Percentiles rank a stretch among this genome's conserved stretches.
phyloP scores from a whole-genome alignment of 2,113 vertebrate species.

The Lipophrys pholis region DNA sequence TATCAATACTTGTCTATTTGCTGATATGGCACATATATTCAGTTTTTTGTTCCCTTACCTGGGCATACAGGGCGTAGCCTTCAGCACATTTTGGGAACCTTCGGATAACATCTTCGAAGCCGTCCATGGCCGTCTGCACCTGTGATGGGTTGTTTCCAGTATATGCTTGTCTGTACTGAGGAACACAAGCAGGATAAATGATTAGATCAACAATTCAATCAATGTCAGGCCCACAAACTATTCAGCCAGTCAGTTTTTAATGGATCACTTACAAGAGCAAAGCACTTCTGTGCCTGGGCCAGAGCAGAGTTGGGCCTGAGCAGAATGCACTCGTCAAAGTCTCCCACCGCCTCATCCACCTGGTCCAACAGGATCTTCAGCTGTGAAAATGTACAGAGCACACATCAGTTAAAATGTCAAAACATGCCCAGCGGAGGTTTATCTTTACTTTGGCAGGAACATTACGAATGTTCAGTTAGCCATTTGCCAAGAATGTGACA shows the following conservation, averaged over 20 bases:
- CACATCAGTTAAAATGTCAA: not conserved
- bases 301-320: conserved; percentile 96
- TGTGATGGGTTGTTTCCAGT: conserved; percentile 95
- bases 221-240: too few relatives aligned
- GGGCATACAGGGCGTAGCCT: conserved; percentile 97
- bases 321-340: conserved; percentile 97
- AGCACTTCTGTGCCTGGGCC: conserved; percentile 98
- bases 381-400: conserved; percentile 71
- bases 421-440: not conserved
- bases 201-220: too few relatives aligned
- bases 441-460: too few relatives aligned
- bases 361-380: conserved; percentile 98
- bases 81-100: conserved; percentile 96
- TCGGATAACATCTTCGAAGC: conserved; percentile 96
- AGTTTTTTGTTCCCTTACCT: conserved; percentile 82
- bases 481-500: not conserved
- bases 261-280: conserved; percentile 90
- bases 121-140: conserved; percentile 95
- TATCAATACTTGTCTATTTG: too few relatives aligned
- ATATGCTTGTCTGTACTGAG: conserved; percentile 96
- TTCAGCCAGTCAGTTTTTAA: too few relatives aligned
- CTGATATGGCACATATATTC: too few relatives aligned
- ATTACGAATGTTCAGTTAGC: not conserved
- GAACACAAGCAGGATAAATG: conserved; percentile 20
- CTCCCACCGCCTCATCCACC: conserved; percentile 96